Evolutionary conservation across 2,113 vertebrate genomes (phyloP).

Genomic region (Laticauda laticaudata): DNA sequence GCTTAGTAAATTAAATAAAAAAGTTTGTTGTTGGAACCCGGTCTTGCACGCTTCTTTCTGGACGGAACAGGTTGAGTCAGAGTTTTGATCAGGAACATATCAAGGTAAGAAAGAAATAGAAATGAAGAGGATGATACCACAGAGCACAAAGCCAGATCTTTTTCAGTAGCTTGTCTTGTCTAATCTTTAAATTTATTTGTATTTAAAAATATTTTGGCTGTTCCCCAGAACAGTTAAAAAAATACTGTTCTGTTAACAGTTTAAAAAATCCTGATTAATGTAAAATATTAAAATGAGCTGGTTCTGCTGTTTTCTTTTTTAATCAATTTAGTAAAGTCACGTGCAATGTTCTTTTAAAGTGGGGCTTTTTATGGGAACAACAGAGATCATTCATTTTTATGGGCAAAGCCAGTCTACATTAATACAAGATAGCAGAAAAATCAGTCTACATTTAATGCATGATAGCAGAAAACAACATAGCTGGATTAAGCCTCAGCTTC

Average conservation of each 20-base stretch:
- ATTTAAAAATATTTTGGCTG: background rate
- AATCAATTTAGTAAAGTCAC: background rate
- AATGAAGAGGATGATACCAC: too few relatives aligned
- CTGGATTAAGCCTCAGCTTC: background rate
- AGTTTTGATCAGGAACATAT: too few relatives aligned
- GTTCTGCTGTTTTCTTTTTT: background rate
- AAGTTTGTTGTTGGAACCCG: too few relatives aligned
- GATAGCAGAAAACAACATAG: background rate
- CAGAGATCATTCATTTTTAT: too few relatives aligned
- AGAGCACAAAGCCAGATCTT: too few relatives aligned
- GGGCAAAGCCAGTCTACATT: background rate
- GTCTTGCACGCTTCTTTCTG: too few relatives aligned
- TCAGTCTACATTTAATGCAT: background rate
- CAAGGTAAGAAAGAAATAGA: too few relatives aligned
- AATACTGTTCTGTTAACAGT: background rate
- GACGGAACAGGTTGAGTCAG: too few relatives aligned
- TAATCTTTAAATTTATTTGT: too few relatives aligned
- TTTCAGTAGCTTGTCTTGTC: background rate
- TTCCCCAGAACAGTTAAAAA: background rate
- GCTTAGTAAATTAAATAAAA: too few relatives aligned
- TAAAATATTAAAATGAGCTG: background rate
- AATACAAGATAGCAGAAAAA: background rate
- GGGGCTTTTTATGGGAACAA: background rate
- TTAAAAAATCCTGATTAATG: background rate
- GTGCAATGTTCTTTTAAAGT: background rate